Evolutionary conservation across 2,888 invertebrate species (phyloP), one percentile per base, ranked within the genome.

Genomic region (Yponomeuta evonymella): DNA sequence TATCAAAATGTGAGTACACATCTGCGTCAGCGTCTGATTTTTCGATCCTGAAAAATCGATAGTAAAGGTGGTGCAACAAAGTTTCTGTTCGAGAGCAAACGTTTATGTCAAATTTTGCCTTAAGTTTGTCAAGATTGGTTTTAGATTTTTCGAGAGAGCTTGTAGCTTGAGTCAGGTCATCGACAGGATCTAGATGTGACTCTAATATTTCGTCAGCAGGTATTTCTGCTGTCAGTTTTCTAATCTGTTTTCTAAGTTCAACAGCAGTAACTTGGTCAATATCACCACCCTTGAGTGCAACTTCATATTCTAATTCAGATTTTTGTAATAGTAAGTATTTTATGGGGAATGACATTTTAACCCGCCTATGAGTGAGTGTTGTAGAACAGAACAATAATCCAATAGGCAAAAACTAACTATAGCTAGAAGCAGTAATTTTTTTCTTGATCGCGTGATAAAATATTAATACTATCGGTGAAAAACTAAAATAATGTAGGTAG

Each of bases 251-350:
- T 1, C 73, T 67, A 12, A 74, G 30, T 6, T 71, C 72, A 23
- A 66, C 63, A 0, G 72, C 73, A 8, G 71, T 74, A 15, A 29
- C 23, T 43, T 63, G 43, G 43, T 43, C 71, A 8, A 72, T 71
- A 2, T 70, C 71, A 2, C 70, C 71, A 48, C 73, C 73, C 0
- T 72, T 12, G 23, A 73, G 66, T 15, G 43, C 66, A 15, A 73
- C 73, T 67, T 73, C 72, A 33, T 73, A 73, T 12, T 66, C 68
- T 3, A 73, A 48, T 43, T 73, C 73, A 2, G 73, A 9, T 36
- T 73, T 73, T 51, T 73, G 70, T 12, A 73, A 43, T 8, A 8
- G 9, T 43, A 43, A 8, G 43, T 43, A 43, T 43, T 43, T 43
- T 43, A 43, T 43, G 6, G 43, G 1, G 72, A 71, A 48, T 72